Percentiles rank a stretch among this genome's conserved stretches.
Evolutionary conservation across 2,888 invertebrate species (phyloP).

Genomic region (Zeuzera pyrina): DNA sequence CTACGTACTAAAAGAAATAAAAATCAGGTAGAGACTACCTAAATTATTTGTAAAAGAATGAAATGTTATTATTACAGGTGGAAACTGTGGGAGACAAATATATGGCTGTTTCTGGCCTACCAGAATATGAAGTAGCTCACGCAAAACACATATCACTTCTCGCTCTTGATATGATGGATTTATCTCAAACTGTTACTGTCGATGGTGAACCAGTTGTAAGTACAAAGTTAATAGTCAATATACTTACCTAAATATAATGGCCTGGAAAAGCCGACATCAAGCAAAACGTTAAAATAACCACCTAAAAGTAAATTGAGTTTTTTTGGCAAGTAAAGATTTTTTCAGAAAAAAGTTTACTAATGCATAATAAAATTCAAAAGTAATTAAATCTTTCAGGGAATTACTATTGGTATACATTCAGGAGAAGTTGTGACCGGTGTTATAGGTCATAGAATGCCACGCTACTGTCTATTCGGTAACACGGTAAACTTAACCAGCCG

Average conservation of each 20-base stretch:
- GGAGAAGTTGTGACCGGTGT: constrained; percentile 96
- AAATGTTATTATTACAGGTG: constrained; percentile 83
- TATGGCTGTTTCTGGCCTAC: constrained; percentile 97
- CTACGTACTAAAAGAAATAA: too few relatives aligned
- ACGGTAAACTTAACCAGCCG: constrained; percentile 95
- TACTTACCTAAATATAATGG: neutral
- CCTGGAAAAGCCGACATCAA: too few relatives aligned
- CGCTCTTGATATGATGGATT: constrained; percentile 96
- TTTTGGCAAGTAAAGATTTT: too few relatives aligned
- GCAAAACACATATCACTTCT: constrained; percentile 92
- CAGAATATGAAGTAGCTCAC: constrained; percentile 91
- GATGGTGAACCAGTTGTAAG: constrained; percentile 91
- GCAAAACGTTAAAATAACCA: too few relatives aligned
- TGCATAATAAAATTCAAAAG: too few relatives aligned
- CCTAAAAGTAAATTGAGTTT: too few relatives aligned
- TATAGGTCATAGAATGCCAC: constrained; percentile 94
- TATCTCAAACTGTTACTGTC: constrained; percentile 88
- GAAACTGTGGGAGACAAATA: constrained; percentile 99
- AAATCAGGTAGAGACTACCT: too few relatives aligned
- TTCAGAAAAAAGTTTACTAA: too few relatives aligned
- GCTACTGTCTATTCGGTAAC: constrained; percentile 94
- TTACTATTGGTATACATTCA: constrained; percentile 95
- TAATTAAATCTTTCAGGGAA: constrained; percentile 74
- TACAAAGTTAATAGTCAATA: constrained; percentile 12
- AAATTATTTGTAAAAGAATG: too few relatives aligned